Evolutionary conservation across 1,140 invertebrate species (phyloP), one percentile per base, ranked within the genome.

Genomic region (Steinernema feltiae): DNA sequence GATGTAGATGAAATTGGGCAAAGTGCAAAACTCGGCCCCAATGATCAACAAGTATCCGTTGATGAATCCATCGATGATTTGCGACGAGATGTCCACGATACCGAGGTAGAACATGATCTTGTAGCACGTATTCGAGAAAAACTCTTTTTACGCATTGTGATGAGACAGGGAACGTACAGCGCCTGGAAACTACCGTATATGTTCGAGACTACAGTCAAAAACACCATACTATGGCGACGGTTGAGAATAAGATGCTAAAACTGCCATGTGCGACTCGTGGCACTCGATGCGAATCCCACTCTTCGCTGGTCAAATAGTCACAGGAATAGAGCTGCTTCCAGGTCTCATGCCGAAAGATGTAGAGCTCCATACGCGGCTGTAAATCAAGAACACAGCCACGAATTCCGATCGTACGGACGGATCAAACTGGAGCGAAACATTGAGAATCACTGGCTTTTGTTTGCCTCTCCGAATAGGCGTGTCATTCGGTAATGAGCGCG

Each of bases 21-120:
- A 3, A 27, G 53, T n/a, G 53, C 53, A 63, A 27, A 63, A 63
- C 15, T n/a, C 53, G 24, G 53, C 53, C 3, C 53, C 53, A 63
- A 63, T 27, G 53, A 63, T 63, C 24, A 63, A 27, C 12, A 63
- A 27, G 24, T 63, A 63, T 63, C 53, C 53, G 53, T 63, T 63
- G 53, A 63, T 63, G 53, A 63, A 63, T 17, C 53, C 53, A 21
- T 63, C 53, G 24, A 63, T 27, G 24, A 63, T n/a, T 27, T 63
- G 53, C 12, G 53, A 35, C 3, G 32, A 18, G 32, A 74, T 18
- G 46, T 74, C 73, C 3, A 74, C 21, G 31, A 74, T 74, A 15
- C 73, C 73, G 21, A 74, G 73, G 1, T 46, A 48, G 27, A 74
- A 74, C 73, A 74, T 74, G 15, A 74, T 27, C 24, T 69, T 53